A percentile compares a stretch with the other conserved stretches of the same genome.
These are phyloP conservation scores for Aphelinus certus DNA, from an alignment of 1,140 invertebrate species.

Conservation along the genomic window DNA sequence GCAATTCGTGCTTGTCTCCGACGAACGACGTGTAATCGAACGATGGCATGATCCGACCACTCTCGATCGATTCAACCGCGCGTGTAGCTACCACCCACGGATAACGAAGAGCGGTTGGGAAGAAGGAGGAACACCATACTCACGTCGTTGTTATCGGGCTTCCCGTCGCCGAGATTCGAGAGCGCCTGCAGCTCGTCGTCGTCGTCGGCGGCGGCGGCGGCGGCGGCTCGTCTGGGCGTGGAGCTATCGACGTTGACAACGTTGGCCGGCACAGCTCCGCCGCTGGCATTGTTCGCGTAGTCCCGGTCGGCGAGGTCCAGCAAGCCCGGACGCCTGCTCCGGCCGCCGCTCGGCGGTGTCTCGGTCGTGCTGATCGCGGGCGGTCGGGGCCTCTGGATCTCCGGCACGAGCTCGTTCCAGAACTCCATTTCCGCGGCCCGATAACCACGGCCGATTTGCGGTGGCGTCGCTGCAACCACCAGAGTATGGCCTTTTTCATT, in stretches of 20 bases:
- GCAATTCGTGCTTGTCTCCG: too few relatives aligned
- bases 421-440: conserved; percentile 73
- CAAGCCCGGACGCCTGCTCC: conserved; percentile 50
- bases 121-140: neutral
- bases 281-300: conserved; percentile 44
- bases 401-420: conserved; percentile 78
- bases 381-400: conserved; percentile 65
- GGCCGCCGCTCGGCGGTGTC: conserved; percentile 22
- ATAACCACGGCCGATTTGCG: conserved; percentile 71
- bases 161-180: neutral
- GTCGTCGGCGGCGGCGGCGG: neutral
- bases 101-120: neutral
- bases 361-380: conserved; percentile 47
- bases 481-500: neutral
- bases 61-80: too few relatives aligned
- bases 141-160: neutral
- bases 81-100: too few relatives aligned
- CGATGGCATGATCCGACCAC: too few relatives aligned
- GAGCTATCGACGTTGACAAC: conserved; percentile 19
- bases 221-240: conserved; percentile 16
- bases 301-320: conserved; percentile 51
- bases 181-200: neutral
- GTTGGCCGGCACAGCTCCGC: conserved; percentile 30
- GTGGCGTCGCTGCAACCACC: conserved; percentile 72
- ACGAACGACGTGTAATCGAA: too few relatives aligned